phyloP scores from a whole-genome alignment of 1,140 invertebrate species.

The Drosophila repletoides region DNA sequence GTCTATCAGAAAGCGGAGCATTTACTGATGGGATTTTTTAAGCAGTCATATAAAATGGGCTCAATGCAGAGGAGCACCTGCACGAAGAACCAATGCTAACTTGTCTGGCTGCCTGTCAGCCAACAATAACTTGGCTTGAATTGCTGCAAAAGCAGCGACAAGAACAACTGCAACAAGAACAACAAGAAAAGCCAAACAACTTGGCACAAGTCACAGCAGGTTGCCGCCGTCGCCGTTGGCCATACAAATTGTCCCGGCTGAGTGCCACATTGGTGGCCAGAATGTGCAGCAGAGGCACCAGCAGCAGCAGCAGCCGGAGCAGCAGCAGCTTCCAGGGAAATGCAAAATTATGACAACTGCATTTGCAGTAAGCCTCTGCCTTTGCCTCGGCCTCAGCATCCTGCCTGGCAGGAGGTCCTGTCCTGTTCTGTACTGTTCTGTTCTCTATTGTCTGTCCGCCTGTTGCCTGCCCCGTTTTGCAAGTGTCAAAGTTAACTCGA shows the following conservation, averaged over 20 bases:
- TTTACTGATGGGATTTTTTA: constrained; percentile 41
- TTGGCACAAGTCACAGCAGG: constrained; percentile 75
- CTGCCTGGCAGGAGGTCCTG: constrained; percentile 19
- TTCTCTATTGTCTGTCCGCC: constrained; percentile 1
- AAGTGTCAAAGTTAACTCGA: constrained; percentile 80
- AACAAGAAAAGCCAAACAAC: constrained; percentile 69
- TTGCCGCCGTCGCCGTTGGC: constrained; percentile 37
- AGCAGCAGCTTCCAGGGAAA: constrained; percentile 42
- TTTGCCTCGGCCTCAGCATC: constrained; percentile 1
- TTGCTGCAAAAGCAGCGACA: constrained; percentile 26
- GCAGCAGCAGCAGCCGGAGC: background rate
- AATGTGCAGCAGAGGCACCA: background rate
- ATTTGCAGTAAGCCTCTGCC: constrained; percentile 63
- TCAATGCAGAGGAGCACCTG: constrained; percentile 44
- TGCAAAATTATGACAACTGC: constrained; percentile 80
- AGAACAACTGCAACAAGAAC: constrained; percentile 29
- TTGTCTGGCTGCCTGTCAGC: constrained; percentile 57
- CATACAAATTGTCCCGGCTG: constrained; percentile 60
- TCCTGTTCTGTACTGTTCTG: background rate
- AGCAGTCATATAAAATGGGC: constrained; percentile 69
- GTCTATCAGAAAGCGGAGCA: constrained; percentile 9
- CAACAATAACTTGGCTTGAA: constrained; percentile 48
- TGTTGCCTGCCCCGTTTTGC: constrained; percentile 62
- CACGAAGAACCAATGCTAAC: constrained; percentile 13
- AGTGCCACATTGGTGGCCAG: constrained; percentile 17